Percentiles rank a stretch among this genome's conserved stretches.
These are phyloP conservation scores for Phanerotoma sp. DNA, from an alignment of 2,888 invertebrate genomes.

Conservation along the genomic window DNA sequence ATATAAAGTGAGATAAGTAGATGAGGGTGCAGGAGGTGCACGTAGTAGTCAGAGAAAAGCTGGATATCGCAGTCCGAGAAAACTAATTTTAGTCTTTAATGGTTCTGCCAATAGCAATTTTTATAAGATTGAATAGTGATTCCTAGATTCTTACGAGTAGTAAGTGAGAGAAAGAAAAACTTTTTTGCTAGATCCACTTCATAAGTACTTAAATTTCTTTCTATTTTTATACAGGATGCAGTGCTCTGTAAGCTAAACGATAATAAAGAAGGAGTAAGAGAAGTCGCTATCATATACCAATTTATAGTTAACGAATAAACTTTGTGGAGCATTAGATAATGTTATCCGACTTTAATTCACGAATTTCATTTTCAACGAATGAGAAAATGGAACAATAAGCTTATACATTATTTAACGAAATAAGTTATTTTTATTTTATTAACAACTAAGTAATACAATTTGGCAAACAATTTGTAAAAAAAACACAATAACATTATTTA, in stretches of 20 bases:
- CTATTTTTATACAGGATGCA: background rate
- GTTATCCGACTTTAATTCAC: too few species aligned
- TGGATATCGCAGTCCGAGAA: constrained; percentile 29
- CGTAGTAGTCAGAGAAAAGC: constrained; percentile 23
- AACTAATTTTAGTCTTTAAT: constrained; percentile 49
- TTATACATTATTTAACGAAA: too few species aligned
- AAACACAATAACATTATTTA: too few species aligned
- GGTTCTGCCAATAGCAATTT: constrained; percentile 51
- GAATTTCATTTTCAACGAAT: too few species aligned
- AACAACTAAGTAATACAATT: too few species aligned
- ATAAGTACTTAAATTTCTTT: background rate
- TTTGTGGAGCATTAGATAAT: too few species aligned
- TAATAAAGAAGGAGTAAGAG: constrained; percentile 3
- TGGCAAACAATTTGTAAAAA: too few species aligned
- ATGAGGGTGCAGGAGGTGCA: constrained; percentile 23
- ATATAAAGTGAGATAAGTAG: constrained; percentile 48
- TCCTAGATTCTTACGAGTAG: constrained; percentile 28
- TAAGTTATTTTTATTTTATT: too few species aligned
- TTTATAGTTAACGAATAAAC: too few species aligned
- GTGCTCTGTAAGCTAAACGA: background rate
- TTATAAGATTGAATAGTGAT: constrained; percentile 43
- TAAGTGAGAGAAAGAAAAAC: constrained; percentile 21
- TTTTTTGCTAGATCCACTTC: constrained; percentile 7
- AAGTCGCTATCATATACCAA: too few species aligned
- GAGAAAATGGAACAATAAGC: too few species aligned